Percentiles rank a stretch among this genome's conserved stretches.
These are phyloP conservation scores for Oenanthe melanoleuca DNA, from an alignment of 2,113 vertebrate species.

Conservation along the genomic window DNA sequence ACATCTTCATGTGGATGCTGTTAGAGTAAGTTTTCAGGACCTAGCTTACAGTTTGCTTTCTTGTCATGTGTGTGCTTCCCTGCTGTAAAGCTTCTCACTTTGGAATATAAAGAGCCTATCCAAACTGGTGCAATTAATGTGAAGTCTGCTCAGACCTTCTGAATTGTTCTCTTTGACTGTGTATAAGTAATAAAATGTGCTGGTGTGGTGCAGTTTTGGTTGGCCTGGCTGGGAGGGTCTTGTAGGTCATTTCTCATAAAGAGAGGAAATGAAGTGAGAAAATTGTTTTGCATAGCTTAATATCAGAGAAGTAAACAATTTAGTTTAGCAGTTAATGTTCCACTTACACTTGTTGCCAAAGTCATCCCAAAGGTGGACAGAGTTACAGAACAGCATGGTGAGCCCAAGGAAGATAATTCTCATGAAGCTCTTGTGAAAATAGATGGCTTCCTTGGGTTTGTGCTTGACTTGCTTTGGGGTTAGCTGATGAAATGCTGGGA, in stretches of 20 bases:
- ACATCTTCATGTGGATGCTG: not conserved
- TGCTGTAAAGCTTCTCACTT: not conserved
- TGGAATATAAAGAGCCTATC: not conserved
- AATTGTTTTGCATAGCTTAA: not conserved
- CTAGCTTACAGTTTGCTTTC: not conserved
- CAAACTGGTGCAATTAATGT: not conserved
- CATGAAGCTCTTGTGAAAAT: not conserved
- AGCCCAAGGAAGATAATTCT: not conserved
- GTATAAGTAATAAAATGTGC: not conserved
- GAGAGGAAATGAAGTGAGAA: constrained; percentile 6
- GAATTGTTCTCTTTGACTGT: not conserved
- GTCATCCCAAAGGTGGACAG: not conserved
- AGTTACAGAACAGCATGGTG: not conserved
- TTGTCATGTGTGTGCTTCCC: rapidly evolving
- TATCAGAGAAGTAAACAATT: not conserved
- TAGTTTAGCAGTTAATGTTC: not conserved
- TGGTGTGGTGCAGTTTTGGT: not conserved
- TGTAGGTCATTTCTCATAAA: not conserved
- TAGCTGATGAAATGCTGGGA: not conserved
- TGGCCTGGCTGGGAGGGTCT: not conserved
- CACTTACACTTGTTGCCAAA: not conserved
- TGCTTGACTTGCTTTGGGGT: not conserved
- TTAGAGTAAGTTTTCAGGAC: not conserved
- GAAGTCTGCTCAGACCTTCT: not conserved
- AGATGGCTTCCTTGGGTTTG: not conserved